Percentiles rank a stretch among this genome's conserved stretches.
Conservation (phyloP, 2,797 vertebrate genomes). For the Myotis planiceps region DNA sequence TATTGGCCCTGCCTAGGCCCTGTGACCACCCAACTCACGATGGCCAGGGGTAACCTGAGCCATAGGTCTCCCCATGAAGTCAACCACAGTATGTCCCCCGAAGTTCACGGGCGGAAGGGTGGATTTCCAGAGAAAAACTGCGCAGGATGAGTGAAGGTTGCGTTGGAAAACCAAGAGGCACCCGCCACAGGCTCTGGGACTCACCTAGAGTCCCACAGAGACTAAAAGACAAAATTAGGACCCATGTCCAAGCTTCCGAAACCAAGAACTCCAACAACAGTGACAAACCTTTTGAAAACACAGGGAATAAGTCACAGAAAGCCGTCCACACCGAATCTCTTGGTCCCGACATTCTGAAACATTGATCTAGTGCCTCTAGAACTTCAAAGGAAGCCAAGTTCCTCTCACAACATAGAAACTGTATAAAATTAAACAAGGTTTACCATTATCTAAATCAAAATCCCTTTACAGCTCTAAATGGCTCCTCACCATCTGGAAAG, state of each 20-base stretch:
- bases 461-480: slow-evolving; percentile 53
- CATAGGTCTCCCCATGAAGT: not conserved
- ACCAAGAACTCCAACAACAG: not conserved
- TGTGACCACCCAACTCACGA: not conserved
- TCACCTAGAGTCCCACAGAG: not conserved
- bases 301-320: not conserved
- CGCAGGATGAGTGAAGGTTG: not conserved
- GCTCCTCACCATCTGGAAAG: slow-evolving; percentile 64
- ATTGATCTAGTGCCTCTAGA: not conserved
- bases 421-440: slow-evolving; percentile 62
- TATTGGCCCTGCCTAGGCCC: not conserved
- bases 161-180: not conserved
- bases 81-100: not conserved
- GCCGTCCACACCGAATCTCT: not conserved
- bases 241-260: not conserved
- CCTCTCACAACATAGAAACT: slow-evolving; percentile 43
- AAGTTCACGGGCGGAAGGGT: not conserved
- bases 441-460: slow-evolving; percentile 69
- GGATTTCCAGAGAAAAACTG: not conserved
- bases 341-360: slow-evolving; percentile 33
- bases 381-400: slow-evolving; percentile 47
- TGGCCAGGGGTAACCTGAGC: not conserved
- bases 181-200: not conserved
- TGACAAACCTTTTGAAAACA: slow-evolving; percentile 2
- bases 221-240: not conserved